Evolutionary conservation across 64 coral and sea anemone species (phyloP), one percentile per base, ranked within the genome.

Genomic region (Porites australiensis): DNA sequence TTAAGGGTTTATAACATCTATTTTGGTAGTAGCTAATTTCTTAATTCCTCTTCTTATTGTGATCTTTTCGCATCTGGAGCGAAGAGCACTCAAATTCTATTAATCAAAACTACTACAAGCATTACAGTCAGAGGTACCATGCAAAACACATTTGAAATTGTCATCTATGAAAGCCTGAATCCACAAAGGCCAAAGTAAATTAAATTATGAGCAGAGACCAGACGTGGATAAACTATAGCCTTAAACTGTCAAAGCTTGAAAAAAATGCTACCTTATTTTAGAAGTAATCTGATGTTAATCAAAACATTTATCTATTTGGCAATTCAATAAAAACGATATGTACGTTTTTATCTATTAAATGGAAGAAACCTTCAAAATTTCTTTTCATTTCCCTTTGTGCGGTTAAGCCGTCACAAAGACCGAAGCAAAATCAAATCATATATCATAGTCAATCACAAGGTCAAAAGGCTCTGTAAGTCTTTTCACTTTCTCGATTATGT

Each of bases 41-140:
- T 6, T 22, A 23, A 57, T 9, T 48, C 5, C 8, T 3, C 3
- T 49, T 9, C 0, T 51, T 84, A 60, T 82, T 82, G 79, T 82
- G 79, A 82, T 58, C 64, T 64, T 64, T 82, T 64, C 16, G 61
- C 81, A 84, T 69, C 69, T 84, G 69, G 6, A 84, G 81, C 81
- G 63, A 84, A 50, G 63, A 51, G 64, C 22, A 51, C 69, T 84
- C 63, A 49, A 51, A 68, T 84, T 50, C 51, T 46, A 50, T 84
- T 68, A 84, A 84, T 84, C 68, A 84, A 14, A 50, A 84, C 63
- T 48, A 51, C 81, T 13, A 84, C 51, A 84, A 84, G 69, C 81
- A 69, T 84, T 50, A 69, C 19, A 8, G 23, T 37, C 27, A 37
- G 27, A 37, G 27, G 27, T 37, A 37, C 27, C 27, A 37, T 37